Evolutionary conservation across 2,797 vertebrate species (phyloP).

Genomic region (Synaphobranchus kaupii): DNA sequence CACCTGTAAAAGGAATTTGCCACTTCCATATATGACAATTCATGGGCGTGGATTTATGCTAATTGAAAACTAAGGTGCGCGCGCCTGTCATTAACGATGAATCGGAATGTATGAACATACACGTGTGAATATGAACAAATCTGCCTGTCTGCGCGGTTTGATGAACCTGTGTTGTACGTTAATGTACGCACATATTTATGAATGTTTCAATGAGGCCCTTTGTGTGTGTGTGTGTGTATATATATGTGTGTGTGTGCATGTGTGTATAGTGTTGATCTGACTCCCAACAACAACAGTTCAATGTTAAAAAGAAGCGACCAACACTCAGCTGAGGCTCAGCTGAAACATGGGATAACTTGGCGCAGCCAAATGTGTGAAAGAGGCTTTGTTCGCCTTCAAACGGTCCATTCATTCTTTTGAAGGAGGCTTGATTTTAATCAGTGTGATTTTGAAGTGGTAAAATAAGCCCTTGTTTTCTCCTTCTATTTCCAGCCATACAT

Average conservation of each 20-base stretch:
- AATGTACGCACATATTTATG: neutral
- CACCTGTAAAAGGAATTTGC: too few species aligned
- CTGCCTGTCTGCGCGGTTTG: too few species aligned
- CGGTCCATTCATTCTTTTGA: slow-evolving; percentile 1
- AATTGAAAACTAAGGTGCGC: too few species aligned
- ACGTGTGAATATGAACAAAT: too few species aligned
- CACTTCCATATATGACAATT: too few species aligned
- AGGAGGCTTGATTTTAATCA: slow-evolving; percentile 8
- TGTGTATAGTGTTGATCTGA: neutral
- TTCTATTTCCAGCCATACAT: neutral
- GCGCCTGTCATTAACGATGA: too few species aligned
- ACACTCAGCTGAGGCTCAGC: neutral
- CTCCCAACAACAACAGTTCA: neutral
- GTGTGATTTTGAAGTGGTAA: neutral
- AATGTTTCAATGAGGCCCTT: neutral
- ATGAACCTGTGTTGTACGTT: too few species aligned
- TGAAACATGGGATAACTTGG: neutral
- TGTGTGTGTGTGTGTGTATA: too few species aligned
- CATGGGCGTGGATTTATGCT: too few species aligned
- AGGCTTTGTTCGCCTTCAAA: neutral
- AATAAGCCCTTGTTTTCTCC: slow-evolving; percentile 18
- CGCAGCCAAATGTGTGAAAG: neutral
- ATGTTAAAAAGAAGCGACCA: neutral
- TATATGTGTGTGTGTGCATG: too few species aligned
- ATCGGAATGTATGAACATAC: too few species aligned